Evolutionary conservation across 1,140 invertebrate genomes (phyloP).

Genomic region (Monochamus saltuarius): DNA sequence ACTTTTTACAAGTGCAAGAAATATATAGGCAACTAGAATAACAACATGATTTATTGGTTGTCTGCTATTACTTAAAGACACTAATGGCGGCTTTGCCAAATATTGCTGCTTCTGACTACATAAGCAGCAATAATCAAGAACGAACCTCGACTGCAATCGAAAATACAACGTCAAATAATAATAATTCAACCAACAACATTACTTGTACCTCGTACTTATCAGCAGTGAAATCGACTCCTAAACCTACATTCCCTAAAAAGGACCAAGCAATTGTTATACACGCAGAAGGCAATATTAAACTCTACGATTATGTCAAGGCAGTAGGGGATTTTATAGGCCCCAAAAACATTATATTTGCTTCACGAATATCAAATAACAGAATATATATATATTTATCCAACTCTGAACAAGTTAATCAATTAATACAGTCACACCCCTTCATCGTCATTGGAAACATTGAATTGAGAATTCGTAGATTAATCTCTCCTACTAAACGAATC

Average conservation of each 20-base stretch:
- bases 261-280: slow-evolving; percentile 24
- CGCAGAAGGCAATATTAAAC: neutral
- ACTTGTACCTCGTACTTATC: too few species aligned
- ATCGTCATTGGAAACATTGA: neutral
- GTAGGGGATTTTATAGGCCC: neutral
- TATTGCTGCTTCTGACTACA: too few species aligned
- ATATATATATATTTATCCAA: neutral
- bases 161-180: too few species aligned
- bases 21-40: too few species aligned
- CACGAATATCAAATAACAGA: neutral
- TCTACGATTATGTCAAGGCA: neutral
- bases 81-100: too few species aligned
- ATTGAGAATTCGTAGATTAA: neutral
- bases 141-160: too few species aligned
- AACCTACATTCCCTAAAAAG: slow-evolving; percentile 46
- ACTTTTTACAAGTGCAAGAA: too few species aligned
- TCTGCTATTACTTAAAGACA: too few species aligned
- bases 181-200: too few species aligned
- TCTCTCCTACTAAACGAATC: neutral
- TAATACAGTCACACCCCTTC: neutral
- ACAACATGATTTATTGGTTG: too few species aligned
- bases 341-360: neutral
- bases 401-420: neutral
- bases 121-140: too few species aligned
- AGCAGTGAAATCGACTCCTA: too few species aligned